A percentile compares a stretch with the other conserved stretches of the same genome.
Evolutionary conservation across 2,797 vertebrate genomes (phyloP).

Genomic region (Lacerta viridis): DNA sequence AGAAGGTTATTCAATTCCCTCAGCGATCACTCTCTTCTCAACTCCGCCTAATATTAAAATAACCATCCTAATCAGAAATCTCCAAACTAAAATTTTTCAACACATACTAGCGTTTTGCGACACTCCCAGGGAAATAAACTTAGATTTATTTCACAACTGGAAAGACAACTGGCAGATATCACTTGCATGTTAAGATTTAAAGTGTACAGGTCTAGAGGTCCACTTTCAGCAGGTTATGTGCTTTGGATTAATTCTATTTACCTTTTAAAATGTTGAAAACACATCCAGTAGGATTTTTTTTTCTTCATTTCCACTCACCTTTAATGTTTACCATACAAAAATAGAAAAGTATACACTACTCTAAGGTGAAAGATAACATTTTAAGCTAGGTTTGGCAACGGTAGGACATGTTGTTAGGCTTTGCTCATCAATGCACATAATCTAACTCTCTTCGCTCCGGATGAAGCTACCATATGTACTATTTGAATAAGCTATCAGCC

Average conservation of each 20-base stretch:
- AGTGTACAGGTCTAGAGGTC: constrained; percentile 28
- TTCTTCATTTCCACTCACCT: constrained; percentile 57
- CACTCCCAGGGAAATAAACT: constrained; percentile 11
- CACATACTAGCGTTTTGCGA: constrained; percentile 12
- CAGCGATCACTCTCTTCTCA: constrained; percentile 11
- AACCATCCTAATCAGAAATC: constrained; percentile 22
- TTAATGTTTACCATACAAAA: constrained; percentile 65
- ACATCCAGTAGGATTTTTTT: constrained; percentile 69
- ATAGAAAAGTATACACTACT: constrained; percentile 56
- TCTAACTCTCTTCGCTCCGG: constrained; percentile 43
- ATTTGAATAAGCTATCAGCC: constrained; percentile 71
- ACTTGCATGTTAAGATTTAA: constrained; percentile 35
- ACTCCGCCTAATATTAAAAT: background rate
- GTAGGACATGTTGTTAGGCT: constrained; percentile 37
- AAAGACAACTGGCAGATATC: constrained; percentile 53
- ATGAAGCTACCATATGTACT: constrained; percentile 63
- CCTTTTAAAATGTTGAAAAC: constrained; percentile 33
- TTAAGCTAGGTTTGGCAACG: constrained; percentile 19
- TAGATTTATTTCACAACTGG: constrained; percentile 42
- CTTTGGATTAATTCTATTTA: constrained; percentile 58
- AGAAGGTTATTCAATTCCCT: background rate
- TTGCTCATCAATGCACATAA: constrained; percentile 60
- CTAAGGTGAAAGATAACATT: constrained; percentile 67
- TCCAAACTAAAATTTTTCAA: constrained; percentile 41
- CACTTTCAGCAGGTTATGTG: constrained; percentile 47